Base-by-base conservation (phyloP, 2,797 vertebrate genomes). In the Melanogrammus aeglefinus region DNA sequence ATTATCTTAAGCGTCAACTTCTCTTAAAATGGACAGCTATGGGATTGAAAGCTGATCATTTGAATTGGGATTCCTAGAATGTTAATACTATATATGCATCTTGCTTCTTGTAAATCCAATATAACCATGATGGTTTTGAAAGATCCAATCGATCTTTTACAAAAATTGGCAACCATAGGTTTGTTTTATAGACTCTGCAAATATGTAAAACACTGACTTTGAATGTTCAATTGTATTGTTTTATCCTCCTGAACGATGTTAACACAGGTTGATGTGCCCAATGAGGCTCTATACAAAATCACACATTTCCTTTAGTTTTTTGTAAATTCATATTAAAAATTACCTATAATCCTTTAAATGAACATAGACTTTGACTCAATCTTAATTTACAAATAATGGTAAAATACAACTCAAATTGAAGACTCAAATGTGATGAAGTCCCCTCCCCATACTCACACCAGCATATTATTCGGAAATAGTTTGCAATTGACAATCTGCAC, bases 91-190 rank as follows among this genome's bases (percentile, higher is more conserved):
- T 57, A 69, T 57, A 47, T 27, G 47, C 78, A 73, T 31, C 31
- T 75, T 10, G 24, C 35, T 27, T 79, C n/a, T 14, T 27, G 77
- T n/a, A 9, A 41, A 7, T 79, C 36, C 76, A 77, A 13, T 70
- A 21, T 27, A 44, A 33, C 39, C 63, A 76, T 74, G 69, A 78
- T 69, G 9, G 63, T 36, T 47, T 77, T 13, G 70, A 35, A 72
- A 72, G 16, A 35, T 72, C 70, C 31, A 31, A 72, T 35, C 18
- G 13, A 31, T 72, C 29, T 72, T 69, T 69, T 29, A 12, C 63
- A 69, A 69, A 69, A 69, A 69, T 69, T 69, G 63, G 63, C 63
- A 69, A 27, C 63, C 63, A 27, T 69, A 27, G 63, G 63, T 69
- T 69, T 69, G 63, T 69, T 69, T 27, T 69, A 69, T 69, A 69